Percentiles rank a stretch among this genome's conserved stretches.
Conservation (phyloP, 1,140 invertebrate species). For the Calosoma granatense region DNA sequence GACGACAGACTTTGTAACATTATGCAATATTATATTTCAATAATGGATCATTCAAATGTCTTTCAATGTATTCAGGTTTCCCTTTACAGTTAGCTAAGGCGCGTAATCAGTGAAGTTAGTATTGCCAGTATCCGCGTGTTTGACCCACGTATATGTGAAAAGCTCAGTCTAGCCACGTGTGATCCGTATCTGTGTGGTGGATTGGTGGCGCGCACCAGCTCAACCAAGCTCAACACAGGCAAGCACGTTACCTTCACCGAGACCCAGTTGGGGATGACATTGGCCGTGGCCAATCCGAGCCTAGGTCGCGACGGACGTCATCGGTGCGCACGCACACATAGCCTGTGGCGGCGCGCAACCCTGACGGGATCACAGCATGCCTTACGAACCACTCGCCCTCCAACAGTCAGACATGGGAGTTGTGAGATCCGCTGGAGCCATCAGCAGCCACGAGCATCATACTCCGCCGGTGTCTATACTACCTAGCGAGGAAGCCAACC, state of each 20-base stretch:
- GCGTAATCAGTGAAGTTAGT: no score
- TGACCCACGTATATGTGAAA: no score
- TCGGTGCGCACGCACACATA: slow-evolving; percentile 18
- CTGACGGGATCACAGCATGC: not conserved
- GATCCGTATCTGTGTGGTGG: no score
- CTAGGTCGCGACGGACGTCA: slow-evolving; percentile 28
- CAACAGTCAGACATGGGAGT: slow-evolving; percentile 34
- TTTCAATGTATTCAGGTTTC: no score
- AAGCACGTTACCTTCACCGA: slow-evolving; percentile 37
- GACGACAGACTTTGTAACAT: no score
- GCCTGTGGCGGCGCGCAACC: slow-evolving; percentile 11
- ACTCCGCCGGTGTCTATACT: slow-evolving; percentile 32
- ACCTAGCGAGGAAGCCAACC: slow-evolving; percentile 36
- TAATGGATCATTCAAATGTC: no score
- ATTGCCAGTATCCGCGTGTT: no score
- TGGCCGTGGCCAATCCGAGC: slow-evolving; percentile 33
- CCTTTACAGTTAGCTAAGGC: no score
- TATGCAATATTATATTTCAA: no score
- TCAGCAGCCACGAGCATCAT: not conserved
- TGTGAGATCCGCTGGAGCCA: slow-evolving; percentile 22
- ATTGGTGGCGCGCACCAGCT: no score
- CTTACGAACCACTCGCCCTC: not conserved
- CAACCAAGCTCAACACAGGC: slow-evolving; percentile 17
- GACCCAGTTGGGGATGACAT: slow-evolving; percentile 31
- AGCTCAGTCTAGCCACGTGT: no score